These are phyloP conservation scores for Trichacis sp. DNA, from an alignment of 2,888 invertebrate species.

Conservation along the genomic window DNA sequence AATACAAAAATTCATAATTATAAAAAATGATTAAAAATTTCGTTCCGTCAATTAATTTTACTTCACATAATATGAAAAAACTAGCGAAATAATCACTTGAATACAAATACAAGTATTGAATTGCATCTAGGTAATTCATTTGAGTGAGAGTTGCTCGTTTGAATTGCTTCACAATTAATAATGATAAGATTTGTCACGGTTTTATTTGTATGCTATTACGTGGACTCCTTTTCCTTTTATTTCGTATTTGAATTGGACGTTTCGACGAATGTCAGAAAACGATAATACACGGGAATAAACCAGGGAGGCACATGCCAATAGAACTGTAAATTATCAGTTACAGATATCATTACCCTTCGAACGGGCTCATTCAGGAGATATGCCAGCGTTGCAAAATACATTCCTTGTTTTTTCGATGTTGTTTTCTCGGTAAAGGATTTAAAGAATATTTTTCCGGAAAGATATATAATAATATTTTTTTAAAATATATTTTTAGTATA, in stretches of 20 bases:
- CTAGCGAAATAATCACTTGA: no score
- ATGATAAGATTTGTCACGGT: no score
- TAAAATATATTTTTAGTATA: no score
- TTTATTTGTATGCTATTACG: background rate
- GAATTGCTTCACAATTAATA: background rate
- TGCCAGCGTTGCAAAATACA: background rate
- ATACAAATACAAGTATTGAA: no score
- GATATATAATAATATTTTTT: no score
- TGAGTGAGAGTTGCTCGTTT: slow-evolving; percentile 1
- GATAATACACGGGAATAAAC: background rate
- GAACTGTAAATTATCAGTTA: slow-evolving; percentile 2
- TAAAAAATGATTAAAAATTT: no score
- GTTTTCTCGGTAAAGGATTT: background rate
- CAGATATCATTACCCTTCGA: background rate
- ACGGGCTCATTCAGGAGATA: background rate
- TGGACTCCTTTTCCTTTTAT: background rate
- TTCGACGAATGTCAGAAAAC: background rate
- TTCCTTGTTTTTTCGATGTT: slow-evolving; percentile 17
- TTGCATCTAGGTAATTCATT: no score
- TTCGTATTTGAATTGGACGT: background rate
- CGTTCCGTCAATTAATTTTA: no score
- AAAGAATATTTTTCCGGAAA: no score
- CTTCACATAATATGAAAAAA: no score
- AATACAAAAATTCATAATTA: no score
- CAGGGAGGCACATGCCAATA: background rate